These are phyloP conservation scores for Okamejei kenojei DNA, from an alignment of 2,797 vertebrate genomes.

Conservation along the genomic window DNA sequence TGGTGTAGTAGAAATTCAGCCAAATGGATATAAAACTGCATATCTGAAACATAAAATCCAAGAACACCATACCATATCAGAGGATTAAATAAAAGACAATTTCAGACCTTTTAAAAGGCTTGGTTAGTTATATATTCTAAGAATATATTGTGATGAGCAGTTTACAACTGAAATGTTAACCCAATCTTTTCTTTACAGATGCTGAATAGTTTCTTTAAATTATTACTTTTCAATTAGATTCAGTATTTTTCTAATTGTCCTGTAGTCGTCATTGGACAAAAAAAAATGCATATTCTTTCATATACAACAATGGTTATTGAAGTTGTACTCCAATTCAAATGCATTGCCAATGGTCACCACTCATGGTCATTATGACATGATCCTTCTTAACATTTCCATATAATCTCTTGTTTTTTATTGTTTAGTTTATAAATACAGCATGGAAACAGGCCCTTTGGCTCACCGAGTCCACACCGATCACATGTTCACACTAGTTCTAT, in stretches of 20 bases:
- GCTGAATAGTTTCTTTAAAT: background rate
- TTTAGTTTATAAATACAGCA: too few species aligned
- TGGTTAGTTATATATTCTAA: background rate
- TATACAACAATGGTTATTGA: background rate
- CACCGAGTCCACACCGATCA: too few species aligned
- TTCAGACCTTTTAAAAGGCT: background rate
- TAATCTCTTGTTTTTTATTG: too few species aligned
- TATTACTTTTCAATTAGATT: background rate
- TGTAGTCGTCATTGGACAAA: background rate
- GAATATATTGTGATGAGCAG: background rate
- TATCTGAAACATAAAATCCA: background rate
- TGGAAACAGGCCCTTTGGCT: too few species aligned
- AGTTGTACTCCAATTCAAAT: too few species aligned
- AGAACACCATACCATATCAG: background rate
- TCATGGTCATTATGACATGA: too few species aligned
- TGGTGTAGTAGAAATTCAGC: background rate
- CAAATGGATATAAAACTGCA: background rate
- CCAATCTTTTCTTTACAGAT: background rate
- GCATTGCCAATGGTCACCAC: too few species aligned
- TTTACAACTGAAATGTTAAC: background rate
- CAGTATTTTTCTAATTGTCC: background rate
- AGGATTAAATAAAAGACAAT: background rate
- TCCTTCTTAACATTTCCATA: too few species aligned
- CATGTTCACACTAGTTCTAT: too few species aligned
- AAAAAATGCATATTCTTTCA: background rate